Conservation (phyloP, 2,797 vertebrate genomes). For the Tragelaphus oryx region DNA sequence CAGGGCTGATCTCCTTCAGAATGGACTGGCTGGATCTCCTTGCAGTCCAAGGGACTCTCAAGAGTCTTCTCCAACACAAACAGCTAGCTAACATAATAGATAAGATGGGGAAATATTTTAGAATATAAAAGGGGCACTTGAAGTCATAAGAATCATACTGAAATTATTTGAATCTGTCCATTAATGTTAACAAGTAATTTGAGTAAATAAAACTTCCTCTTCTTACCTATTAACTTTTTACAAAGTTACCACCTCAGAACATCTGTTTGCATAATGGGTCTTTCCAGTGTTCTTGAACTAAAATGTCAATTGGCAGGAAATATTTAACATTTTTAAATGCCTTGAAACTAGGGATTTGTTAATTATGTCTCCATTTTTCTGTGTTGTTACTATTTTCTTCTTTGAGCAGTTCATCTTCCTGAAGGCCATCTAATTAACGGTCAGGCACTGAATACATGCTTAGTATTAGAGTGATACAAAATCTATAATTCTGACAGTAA, state of each 20-base stretch:
- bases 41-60: too few species aligned
- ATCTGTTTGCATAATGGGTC: slow-evolving; percentile 59
- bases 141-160: not conserved
- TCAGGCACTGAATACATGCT: not conserved
- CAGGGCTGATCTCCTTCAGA: too few species aligned
- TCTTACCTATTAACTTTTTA: slow-evolving; percentile 12
- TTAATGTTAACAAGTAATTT: slow-evolving; percentile 38
- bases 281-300: slow-evolving; percentile 61
- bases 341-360: slow-evolving; percentile 27
- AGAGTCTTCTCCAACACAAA: not conserved
- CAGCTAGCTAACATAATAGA: not conserved
- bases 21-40: too few species aligned
- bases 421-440: slow-evolving; percentile 13
- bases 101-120: not conserved
- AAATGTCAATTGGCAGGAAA: slow-evolving; percentile 68
- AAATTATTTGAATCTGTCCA: slow-evolving; percentile 19
- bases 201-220: slow-evolving; percentile 35
- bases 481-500: slow-evolving; percentile 1
- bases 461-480: not conserved
- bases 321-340: slow-evolving; percentile 46
- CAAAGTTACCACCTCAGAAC: slow-evolving; percentile 37
- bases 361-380: slow-evolving; percentile 27
- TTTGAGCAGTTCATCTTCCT: not conserved
- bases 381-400: not conserved
- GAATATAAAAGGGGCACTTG: not conserved